phyloP scores from a whole-genome alignment of 2,888 invertebrate genomes.

The Eristalis tenax region DNA sequence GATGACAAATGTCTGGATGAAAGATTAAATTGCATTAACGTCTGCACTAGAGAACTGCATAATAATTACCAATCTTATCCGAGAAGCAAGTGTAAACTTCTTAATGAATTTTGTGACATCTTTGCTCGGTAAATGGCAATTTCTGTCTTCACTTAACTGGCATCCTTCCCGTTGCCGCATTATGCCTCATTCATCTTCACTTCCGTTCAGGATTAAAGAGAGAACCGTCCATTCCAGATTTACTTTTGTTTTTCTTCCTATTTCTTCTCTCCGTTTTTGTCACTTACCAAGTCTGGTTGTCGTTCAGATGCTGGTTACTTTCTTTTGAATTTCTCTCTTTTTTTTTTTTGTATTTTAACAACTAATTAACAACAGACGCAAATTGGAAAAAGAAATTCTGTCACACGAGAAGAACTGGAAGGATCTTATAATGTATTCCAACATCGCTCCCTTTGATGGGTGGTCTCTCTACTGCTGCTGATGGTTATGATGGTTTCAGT shows the following conservation, averaged over 20 bases:
- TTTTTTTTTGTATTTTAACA: neutral
- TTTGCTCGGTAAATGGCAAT: neutral
- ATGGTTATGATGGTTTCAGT: neutral
- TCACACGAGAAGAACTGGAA: neutral
- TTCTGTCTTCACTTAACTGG: neutral
- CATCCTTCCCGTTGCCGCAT: neutral
- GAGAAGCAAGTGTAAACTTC: constrained; percentile 1
- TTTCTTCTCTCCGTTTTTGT: too few species aligned
- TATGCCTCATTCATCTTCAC: neutral
- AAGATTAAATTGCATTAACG: neutral
- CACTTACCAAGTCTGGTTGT: neutral
- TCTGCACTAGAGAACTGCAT: neutral
- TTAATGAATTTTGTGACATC: neutral
- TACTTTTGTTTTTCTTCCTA: too few species aligned
- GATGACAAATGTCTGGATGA: neutral
- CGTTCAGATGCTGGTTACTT: neutral
- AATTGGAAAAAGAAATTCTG: neutral
- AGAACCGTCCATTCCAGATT: too few species aligned
- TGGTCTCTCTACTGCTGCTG: neutral
- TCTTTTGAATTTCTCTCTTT: neutral
- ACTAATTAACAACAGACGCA: constrained; percentile 28
- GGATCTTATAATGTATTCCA: too few species aligned
- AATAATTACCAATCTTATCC: neutral
- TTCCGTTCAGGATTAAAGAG: neutral
- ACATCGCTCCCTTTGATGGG: too few species aligned